Evolutionary conservation across 2,888 invertebrate species (phyloP).

Genomic region (Uloborus plumipes): DNA sequence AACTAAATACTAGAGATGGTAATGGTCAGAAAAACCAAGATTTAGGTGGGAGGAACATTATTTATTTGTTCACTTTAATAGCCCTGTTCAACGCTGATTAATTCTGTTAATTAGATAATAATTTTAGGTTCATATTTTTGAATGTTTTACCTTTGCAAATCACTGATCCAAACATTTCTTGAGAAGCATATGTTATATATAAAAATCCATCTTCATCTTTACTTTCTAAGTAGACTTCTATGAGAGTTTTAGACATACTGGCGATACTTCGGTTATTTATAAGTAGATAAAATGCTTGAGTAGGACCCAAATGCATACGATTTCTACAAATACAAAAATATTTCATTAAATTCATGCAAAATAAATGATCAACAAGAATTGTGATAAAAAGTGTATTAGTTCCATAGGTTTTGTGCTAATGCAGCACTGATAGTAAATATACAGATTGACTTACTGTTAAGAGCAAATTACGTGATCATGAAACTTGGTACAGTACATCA

Average conservation of each 20-base stretch:
- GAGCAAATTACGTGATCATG: too few species aligned
- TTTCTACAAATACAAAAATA: conserved; percentile 51
- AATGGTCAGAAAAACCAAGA: too few species aligned
- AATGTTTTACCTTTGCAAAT: neutral
- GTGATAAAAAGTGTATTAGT: neutral
- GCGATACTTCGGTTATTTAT: conserved; percentile 87
- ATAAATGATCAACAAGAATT: neutral
- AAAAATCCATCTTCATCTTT: conserved; percentile 88
- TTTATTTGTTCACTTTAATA: too few species aligned
- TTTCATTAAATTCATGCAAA: neutral
- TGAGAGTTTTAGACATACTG: conserved; percentile 84
- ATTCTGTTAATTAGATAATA: too few species aligned
- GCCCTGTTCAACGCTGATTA: too few species aligned
- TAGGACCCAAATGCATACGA: conserved; percentile 64
- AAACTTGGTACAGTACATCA: too few species aligned
- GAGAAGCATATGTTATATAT: conserved; percentile 90
- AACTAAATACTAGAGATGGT: too few species aligned
- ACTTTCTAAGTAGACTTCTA: conserved; percentile 84
- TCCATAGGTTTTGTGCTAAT: too few species aligned
- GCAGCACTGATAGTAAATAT: too few species aligned
- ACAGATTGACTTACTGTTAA: too few species aligned
- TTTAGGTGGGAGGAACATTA: too few species aligned
- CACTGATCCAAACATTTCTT: conserved; percentile 83
- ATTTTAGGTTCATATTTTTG: neutral
- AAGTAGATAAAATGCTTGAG: conserved; percentile 82